Evolutionary conservation across 2,888 invertebrate genomes (phyloP), one percentile per base, ranked within the genome.

Genomic region (Parnassius orleans): DNA sequence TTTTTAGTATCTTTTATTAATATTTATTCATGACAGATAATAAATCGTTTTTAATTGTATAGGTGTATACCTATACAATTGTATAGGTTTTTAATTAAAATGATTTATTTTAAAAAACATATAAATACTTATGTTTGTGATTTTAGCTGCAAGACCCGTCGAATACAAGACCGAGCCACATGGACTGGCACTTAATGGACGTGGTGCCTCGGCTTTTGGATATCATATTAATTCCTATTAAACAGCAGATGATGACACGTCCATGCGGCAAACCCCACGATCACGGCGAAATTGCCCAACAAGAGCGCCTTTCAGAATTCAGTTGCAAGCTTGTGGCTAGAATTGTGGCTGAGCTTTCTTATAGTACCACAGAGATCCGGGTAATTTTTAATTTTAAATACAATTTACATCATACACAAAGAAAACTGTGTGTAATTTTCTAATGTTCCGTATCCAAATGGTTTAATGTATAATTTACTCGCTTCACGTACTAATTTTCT

Each of bases 161-260:
- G 2, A 78, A 81, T 11, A 65, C 64, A 2, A 82, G 79, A 54
- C 61, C 73, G 2, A 78, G 75, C 44, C 80, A 81, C 66, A 72
- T 74, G 0, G 93, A 93, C 47, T 95, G 95, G 93, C 93, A 94
- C 12, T 95, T 97, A 69, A 93, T 95, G 67, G 97, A 98, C 78
- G 96, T 98, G 1, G 89, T 98, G 12, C 96, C 97, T 51, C 94
- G 95, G 57, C 87, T 98, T 41, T 86, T 98, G 57, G 95, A 96
- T 70, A 94, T 98, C 14, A 96, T 97, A 41, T 93, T 96, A 43
- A 93, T 95, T 62, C 98, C 98, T 0, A 95, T 98, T 44, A 93
- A 93, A 68, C 83, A 90, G 65, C 90, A 89, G 69, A 89, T 85
- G 80, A 85, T 90, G 77, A 92, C 90, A 53, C 80, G 92, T 5